These are phyloP conservation scores for Archivesica marissinica DNA, from an alignment of 1,140 invertebrate genomes.

Conservation along the genomic window DNA sequence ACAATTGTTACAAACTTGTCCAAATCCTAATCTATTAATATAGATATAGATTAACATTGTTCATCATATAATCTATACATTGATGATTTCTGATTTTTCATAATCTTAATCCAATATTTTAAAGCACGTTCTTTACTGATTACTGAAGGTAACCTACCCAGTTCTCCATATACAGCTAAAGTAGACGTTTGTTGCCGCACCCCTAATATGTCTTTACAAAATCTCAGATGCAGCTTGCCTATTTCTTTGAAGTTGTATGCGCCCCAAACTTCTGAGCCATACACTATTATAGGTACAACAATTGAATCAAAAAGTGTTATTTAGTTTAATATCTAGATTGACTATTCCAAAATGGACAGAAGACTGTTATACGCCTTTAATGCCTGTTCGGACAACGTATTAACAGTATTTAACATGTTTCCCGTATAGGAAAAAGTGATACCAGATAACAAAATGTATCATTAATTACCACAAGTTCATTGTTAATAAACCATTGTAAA, in stretches of 20 bases:
- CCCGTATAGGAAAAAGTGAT: background rate
- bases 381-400: background rate
- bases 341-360: background rate
- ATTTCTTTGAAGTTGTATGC: slow-evolving; percentile 2
- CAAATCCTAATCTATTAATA: background rate
- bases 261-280: slow-evolving; percentile 44
- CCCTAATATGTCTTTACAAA: slow-evolving; percentile 35
- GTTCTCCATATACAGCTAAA: background rate
- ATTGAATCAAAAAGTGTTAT: slow-evolving; percentile 14
- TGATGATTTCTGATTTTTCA: background rate
- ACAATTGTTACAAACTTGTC: background rate
- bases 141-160: background rate
- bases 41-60: background rate
- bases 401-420: background rate
- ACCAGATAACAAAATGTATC: background rate
- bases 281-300: slow-evolving; percentile 38
- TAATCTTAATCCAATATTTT: background rate
- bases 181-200: slow-evolving; percentile 12
- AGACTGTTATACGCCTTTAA: background rate
- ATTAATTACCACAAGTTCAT: background rate
- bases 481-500: background rate
- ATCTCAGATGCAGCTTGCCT: slow-evolving; percentile 13
- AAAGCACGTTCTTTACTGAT: background rate
- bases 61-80: background rate
- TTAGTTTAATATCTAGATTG: background rate